These are phyloP conservation scores for Panthera uncia DNA, from an alignment of 2,113 vertebrate species.

Conservation along the genomic window DNA sequence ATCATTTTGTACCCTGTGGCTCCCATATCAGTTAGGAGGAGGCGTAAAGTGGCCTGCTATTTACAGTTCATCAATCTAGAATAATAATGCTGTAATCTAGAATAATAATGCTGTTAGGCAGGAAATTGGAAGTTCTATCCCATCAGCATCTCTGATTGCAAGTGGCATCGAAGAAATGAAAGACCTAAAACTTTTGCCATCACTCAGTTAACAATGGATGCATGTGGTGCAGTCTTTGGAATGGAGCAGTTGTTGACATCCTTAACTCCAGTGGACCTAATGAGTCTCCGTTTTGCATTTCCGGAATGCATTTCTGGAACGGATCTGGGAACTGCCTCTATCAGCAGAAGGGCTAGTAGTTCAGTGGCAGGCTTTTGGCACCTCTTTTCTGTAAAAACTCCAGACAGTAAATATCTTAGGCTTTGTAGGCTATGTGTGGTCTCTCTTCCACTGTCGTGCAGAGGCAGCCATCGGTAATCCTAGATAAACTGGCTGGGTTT, in stretches of 20 bases:
- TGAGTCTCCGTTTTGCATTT: not conserved
- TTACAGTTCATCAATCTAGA: constrained; percentile 72
- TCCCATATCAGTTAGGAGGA: constrained; percentile 19
- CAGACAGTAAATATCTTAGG: not conserved
- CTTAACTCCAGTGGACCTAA: not conserved
- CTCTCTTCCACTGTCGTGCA: not conserved
- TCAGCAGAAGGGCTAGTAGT: not conserved
- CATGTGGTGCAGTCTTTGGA: not conserved
- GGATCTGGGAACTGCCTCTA: not conserved
- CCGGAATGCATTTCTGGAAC: not conserved
- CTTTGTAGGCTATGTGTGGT: not conserved
- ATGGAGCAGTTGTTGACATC: not conserved
- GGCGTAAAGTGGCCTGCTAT: constrained; percentile 49
- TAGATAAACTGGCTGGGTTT: not conserved
- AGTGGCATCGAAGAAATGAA: not conserved
- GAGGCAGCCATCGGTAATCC: not conserved
- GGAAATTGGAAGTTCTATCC: constrained; percentile 45
- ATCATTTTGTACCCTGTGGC: constrained; percentile 33
- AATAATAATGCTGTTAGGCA: constrained; percentile 60
- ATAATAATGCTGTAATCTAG: constrained; percentile 61
- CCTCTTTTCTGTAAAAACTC: not conserved
- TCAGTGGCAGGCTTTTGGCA: not conserved
- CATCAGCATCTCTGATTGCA: not conserved
- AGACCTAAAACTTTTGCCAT: not conserved
- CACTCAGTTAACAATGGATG: not conserved